Evolutionary conservation across 2,113 vertebrate genomes (phyloP).

Genomic region (Sitta europaea): DNA sequence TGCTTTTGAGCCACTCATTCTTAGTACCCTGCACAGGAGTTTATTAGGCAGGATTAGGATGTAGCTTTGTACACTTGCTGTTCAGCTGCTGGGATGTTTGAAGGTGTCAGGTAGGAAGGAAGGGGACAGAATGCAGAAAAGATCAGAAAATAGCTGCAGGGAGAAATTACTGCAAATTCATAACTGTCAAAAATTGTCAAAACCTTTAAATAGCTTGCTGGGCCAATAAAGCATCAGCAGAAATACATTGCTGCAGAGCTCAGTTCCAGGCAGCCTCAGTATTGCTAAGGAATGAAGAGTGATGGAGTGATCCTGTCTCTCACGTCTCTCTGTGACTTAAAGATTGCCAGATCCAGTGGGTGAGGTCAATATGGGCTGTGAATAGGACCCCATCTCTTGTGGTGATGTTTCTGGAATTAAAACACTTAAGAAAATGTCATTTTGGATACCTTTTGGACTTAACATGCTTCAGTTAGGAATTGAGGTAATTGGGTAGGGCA

Average conservation of each 20-base stretch:
- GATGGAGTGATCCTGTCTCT: neutral
- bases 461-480: neutral
- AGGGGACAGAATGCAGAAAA: neutral
- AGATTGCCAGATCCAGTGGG: neutral
- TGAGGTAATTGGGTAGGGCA: neutral
- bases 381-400: neutral
- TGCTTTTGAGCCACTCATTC: neutral
- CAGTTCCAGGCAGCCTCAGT: neutral
- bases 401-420: neutral
- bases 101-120: neutral
- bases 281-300: neutral
- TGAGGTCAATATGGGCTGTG: neutral
- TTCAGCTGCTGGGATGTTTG: neutral
- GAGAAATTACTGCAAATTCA: neutral
- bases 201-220: constrained; percentile 25
- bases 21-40: neutral
- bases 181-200: constrained; percentile 34
- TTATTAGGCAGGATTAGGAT: neutral
- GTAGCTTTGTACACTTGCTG: neutral
- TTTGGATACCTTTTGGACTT: neutral
- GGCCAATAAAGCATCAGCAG: neutral
- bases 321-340: neutral
- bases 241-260: neutral
- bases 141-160: neutral
- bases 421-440: neutral